phyloP scores from a whole-genome alignment of 2,888 invertebrate species.

The Sesia apiformis region DNA sequence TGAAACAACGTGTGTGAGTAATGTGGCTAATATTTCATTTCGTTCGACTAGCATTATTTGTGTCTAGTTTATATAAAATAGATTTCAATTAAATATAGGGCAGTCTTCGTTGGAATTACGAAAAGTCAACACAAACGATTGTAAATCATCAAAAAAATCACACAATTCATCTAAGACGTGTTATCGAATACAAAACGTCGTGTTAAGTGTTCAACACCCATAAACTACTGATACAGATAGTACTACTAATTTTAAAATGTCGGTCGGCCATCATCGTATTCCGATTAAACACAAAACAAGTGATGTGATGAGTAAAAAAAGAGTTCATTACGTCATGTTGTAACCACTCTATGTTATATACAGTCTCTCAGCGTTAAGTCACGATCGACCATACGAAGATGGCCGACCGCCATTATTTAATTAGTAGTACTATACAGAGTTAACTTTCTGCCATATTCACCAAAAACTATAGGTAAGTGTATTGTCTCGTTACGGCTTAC shows the following conservation, averaged over 20 bases:
- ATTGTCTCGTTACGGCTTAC: conserved; percentile 67
- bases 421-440: conserved; percentile 18
- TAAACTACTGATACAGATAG: conserved; percentile 22
- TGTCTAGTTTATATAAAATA: conserved; percentile 71
- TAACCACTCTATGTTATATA: too few relatives aligned
- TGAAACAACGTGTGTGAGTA: not conserved
- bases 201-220: conserved; percentile 44
- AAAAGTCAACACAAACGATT: conserved; percentile 60
- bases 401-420: too few relatives aligned
- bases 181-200: conserved; percentile 36
- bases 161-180: conserved; percentile 43
- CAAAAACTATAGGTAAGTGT: conserved; percentile 67
- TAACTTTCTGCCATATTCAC: conserved; percentile 71
- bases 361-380: too few relatives aligned
- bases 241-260: too few relatives aligned
- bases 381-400: too few relatives aligned
- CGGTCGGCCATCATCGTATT: too few relatives aligned
- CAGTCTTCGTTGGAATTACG: conserved; percentile 73
- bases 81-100: conserved; percentile 72
- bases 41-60: conserved; percentile 53
- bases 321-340: too few relatives aligned
- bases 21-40: not conserved
- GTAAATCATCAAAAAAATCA: conserved; percentile 51
- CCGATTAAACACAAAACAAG: too few relatives aligned
- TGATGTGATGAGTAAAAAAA: too few relatives aligned